Conservation (phyloP, 2,113 vertebrate species). For the Sitta europaea region DNA sequence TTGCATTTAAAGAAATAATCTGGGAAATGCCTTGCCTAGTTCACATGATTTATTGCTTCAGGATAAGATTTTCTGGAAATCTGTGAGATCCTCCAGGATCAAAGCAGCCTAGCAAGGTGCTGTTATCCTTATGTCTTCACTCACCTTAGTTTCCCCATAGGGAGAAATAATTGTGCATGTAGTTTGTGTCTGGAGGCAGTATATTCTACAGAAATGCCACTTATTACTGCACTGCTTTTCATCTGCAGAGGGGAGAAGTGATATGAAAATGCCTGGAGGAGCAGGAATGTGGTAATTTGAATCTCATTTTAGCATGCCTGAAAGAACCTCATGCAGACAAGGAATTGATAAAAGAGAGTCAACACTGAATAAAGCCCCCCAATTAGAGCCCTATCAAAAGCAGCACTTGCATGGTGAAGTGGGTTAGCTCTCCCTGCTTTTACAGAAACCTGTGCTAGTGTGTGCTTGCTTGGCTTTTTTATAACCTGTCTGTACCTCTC, state of each 20-base stretch:
- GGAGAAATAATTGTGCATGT: background rate
- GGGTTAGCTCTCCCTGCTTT: background rate
- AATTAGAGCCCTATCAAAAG: background rate
- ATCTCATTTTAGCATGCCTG: background rate
- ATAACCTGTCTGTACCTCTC: background rate
- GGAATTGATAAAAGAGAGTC: background rate
- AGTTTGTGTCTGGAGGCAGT: constrained; percentile 6
- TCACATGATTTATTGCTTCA: background rate
- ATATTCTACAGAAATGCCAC: background rate
- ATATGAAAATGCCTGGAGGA: constrained; percentile 17
- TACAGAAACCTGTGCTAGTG: background rate
- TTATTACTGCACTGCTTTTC: constrained; percentile 21
- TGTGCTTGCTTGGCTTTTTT: background rate
- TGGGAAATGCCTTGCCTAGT: background rate
- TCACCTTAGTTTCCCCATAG: background rate
- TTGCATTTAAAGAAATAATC: background rate
- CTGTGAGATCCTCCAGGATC: background rate
- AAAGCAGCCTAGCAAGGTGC: constrained; percentile 5
- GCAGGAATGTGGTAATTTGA: background rate
- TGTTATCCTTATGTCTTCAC: background rate
- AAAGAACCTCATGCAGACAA: background rate
- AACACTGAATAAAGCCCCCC: background rate
- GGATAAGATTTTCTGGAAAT: background rate
- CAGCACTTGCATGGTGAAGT: background rate
- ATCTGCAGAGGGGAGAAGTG: background rate